These are phyloP conservation scores for Agonopterix heracliana DNA, from an alignment of 2,888 invertebrate genomes.

Conservation along the genomic window DNA sequence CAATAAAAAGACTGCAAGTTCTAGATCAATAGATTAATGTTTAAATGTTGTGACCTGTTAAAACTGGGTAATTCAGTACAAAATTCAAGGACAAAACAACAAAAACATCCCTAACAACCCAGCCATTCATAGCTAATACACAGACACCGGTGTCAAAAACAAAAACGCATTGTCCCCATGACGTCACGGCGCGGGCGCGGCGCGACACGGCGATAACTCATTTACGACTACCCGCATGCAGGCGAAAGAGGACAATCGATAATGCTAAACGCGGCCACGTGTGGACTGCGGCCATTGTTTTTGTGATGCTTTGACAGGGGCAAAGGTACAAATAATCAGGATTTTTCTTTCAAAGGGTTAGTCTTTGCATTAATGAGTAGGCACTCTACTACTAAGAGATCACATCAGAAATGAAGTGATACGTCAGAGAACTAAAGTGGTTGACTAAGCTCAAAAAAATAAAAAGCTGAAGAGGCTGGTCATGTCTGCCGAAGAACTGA, in stretches of 20 bases:
- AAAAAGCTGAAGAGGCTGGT: too few species aligned
- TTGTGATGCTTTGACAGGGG: conserved; percentile 13
- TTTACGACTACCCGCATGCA: conserved; percentile 59
- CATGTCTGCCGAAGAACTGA: too few species aligned
- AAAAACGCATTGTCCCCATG: conserved; percentile 54
- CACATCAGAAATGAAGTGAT: too few species aligned
- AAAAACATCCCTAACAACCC: background rate
- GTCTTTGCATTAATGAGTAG: too few species aligned
- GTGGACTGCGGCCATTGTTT: conserved; percentile 47
- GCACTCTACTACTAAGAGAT: too few species aligned
- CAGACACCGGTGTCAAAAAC: conserved; percentile 27
- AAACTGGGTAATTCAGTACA: too few species aligned
- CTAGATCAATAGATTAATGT: too few species aligned
- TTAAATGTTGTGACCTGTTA: too few species aligned
- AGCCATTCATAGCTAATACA: background rate
- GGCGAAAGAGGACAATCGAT: conserved; percentile 58
- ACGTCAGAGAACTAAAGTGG: too few species aligned
- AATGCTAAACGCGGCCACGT: conserved; percentile 64
- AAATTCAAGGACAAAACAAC: too few species aligned
- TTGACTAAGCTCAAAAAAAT: too few species aligned
- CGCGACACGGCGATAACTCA: conserved; percentile 39
- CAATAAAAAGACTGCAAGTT: too few species aligned
- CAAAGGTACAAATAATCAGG: background rate
- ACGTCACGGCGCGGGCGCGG: conserved; percentile 34
- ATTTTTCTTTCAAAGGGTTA: conserved; percentile 6